Conservation (phyloP, 2,113 vertebrate species). For the Pterophyllum scalare region DNA sequence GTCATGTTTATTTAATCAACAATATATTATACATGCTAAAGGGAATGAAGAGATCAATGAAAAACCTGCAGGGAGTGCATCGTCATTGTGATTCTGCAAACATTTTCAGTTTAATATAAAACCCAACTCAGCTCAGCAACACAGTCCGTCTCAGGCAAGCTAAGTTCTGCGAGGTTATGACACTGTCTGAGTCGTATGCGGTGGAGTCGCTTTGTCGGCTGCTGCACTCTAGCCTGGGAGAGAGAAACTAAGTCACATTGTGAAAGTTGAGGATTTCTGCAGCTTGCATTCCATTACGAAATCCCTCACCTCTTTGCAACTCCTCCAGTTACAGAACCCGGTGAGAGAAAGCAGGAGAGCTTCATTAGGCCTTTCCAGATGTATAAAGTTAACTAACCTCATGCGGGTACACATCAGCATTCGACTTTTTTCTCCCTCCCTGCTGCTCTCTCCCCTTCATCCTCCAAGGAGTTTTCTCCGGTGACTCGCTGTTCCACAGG, state of each 20-base stretch:
- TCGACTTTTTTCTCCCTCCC: slow-evolving; percentile 19
- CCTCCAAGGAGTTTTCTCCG: slow-evolving; percentile 53
- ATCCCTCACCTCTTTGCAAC: slow-evolving; percentile 14
- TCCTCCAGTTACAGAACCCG: slow-evolving; percentile 15
- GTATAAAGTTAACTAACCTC: slow-evolving; percentile 62
- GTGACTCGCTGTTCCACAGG: slow-evolving; percentile 67
- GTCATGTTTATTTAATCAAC: slow-evolving; percentile 1
- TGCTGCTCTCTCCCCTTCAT: slow-evolving; percentile 8
- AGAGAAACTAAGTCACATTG: slow-evolving; percentile 24
- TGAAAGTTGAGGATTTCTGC: slow-evolving; percentile 25
- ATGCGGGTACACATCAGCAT: slow-evolving; percentile 38
- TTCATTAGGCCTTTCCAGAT: slow-evolving; percentile 50
- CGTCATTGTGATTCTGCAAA: slow-evolving; percentile 11
- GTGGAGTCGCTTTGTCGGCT: neutral
- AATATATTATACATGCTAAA: neutral
- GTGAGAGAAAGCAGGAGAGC: slow-evolving; percentile 16
- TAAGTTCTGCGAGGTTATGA: neutral
- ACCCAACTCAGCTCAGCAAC: neutral
- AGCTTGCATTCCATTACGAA: slow-evolving; percentile 29
- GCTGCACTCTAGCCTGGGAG: slow-evolving; percentile 6
- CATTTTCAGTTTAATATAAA: neutral
- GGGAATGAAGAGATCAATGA: neutral
- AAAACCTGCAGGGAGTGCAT: neutral
- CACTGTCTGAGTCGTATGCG: neutral
- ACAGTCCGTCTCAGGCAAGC: neutral